Conservation (phyloP, 2,797 vertebrate species). For the Clarias laeviceps region DNA sequence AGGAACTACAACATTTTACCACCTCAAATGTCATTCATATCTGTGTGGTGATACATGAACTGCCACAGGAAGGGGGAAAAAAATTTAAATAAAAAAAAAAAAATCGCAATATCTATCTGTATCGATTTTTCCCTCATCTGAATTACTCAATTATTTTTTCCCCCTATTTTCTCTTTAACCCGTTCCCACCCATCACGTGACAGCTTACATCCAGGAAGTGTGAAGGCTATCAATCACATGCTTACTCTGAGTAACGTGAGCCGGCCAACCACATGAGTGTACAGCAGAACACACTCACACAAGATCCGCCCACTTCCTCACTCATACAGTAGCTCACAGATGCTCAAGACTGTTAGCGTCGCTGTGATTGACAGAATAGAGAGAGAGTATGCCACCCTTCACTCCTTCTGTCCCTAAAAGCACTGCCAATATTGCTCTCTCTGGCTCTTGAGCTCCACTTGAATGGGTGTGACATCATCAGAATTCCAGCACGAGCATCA, state of each 20-base stretch:
- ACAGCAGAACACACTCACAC: not conserved
- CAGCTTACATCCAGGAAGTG: not conserved
- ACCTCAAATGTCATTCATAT: no score
- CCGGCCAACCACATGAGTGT: not conserved
- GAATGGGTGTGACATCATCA: no score
- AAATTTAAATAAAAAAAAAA: no score
- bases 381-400: not conserved
- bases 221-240: not conserved
- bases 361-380: not conserved
- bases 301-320: not conserved
- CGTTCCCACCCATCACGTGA: no score
- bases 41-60: no score
- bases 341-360: not conserved
- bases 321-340: not conserved
- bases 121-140: no score
- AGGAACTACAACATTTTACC: no score
- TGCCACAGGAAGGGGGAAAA: no score
- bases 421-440: not conserved
- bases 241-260: not conserved
- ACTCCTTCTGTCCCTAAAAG: not conserved
- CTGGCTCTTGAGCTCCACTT: no score
- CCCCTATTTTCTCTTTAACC: not conserved
- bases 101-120: no score
- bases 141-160: no score
- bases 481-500: no score